These are phyloP conservation scores for Smithornis capensis DNA, from an alignment of 2,113 vertebrate species.

Conservation along the genomic window DNA sequence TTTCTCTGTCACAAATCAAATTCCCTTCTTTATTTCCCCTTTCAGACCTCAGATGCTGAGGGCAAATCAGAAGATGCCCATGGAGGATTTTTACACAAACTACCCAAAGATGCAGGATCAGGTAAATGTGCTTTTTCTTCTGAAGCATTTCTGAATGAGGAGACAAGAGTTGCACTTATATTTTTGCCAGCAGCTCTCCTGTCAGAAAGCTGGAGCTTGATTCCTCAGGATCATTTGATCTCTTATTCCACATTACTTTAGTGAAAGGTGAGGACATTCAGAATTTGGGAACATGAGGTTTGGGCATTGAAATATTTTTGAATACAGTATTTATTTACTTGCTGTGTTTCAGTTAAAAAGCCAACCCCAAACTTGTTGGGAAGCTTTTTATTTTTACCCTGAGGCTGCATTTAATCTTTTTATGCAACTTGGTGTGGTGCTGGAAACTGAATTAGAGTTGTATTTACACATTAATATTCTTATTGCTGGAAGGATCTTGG, in stretches of 20 bases:
- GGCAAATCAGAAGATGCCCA: conserved; percentile 3
- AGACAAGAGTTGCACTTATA: rapidly evolving
- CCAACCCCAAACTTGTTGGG: neutral
- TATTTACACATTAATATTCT: conserved; percentile 12
- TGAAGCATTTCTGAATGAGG: neutral
- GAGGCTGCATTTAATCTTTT: conserved; percentile 3
- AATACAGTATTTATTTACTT: neutral
- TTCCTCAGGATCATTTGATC: neutral
- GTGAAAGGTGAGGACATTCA: neutral
- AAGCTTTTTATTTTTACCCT: neutral
- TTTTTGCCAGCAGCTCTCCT: neutral
- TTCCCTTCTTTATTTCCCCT: neutral
- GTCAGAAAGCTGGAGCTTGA: neutral
- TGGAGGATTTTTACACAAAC: neutral
- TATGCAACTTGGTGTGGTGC: neutral
- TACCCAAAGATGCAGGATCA: neutral
- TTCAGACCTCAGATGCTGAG: conserved; percentile 52
- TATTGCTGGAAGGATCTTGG: neutral
- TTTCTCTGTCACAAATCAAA: neutral
- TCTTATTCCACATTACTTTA: neutral
- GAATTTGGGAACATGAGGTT: neutral
- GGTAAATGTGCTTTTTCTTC: neutral
- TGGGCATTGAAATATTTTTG: neutral
- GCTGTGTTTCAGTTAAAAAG: neutral
- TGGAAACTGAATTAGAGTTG: conserved; percentile 17